Base-by-base conservation (phyloP, 2,113 vertebrate genomes). In the Empidonax alnorum region DNA sequence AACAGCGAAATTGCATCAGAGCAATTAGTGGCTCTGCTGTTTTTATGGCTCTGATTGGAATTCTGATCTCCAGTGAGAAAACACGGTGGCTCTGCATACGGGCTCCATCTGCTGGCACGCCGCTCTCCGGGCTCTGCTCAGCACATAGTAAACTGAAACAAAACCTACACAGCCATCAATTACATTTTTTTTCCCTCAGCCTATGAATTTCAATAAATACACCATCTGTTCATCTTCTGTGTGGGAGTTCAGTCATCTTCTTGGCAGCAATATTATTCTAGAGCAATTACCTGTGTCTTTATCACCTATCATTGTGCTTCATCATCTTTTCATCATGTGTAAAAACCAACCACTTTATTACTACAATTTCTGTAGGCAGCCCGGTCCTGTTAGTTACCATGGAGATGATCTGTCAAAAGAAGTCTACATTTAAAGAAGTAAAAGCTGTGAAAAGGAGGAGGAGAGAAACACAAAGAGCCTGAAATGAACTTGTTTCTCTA, bases 151-250 rank as follows among this genome's bases (percentile, higher is more conserved):
- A 93, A 96, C 69, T 56, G 88, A 97, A 97, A 92, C 5, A 92
- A 96, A 94, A 95, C 82, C 94, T 95, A 93, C 96, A 87, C 94
- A 80, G 89, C 96, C 97, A 96, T 96, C 97, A 95, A 96, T 96
- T 97, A 95, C 94, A 97, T 96, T 90, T 96, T 96, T 96, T 96
- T 95, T 95, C 97, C 96, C 89, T 42, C 95, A 96, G 97, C 96
- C 97, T 97, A 96, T 97, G 98, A 98, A 97, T 98, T 98, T 98
- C 97, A 98, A 98, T 97, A 97, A 97, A 97, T 96, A 96, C 79
- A 85, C 97, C 98, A 98, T 98, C 98, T 98, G 98, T 98, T 98
- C 98, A 98, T 97, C 98, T 98, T 97, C 98, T 98, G 95, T 96
- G 98, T 97, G 96, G 98, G 98, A 98, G 98, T 97, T 97, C 97